Percentiles rank a stretch among this genome's conserved stretches.
phyloP scores from a whole-genome alignment of 2,113 vertebrate species.

The Bubo blakistoni region DNA sequence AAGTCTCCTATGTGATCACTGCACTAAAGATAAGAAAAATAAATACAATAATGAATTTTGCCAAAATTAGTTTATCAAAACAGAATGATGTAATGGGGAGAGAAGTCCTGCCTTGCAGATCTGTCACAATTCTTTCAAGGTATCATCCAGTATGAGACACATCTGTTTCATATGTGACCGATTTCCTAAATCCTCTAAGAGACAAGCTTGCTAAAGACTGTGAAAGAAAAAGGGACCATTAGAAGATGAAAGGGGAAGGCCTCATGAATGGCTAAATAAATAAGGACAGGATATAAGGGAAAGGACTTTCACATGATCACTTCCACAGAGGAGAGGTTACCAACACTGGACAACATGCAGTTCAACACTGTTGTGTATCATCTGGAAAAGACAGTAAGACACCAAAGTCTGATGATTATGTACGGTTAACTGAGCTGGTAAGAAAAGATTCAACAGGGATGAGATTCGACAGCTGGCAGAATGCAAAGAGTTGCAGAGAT shows the following conservation, averaged over 20 bases:
- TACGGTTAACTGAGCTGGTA: neutral
- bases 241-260: neutral
- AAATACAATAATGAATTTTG: neutral
- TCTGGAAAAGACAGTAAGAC: neutral
- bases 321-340: neutral
- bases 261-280: neutral
- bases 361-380: neutral
- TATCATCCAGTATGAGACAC: neutral
- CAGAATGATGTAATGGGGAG: neutral
- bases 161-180: neutral
- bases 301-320: neutral
- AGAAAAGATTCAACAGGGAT: neutral
- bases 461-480: neutral
- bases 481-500: neutral
- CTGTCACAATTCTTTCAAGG: neutral
- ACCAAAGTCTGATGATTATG: neutral
- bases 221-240: neutral
- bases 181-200: neutral
- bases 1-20: neutral
- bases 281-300: neutral
- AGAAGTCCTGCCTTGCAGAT: neutral
- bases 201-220: neutral
- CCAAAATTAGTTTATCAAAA: neutral
- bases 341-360: neutral
- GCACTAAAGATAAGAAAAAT: neutral